These are phyloP conservation scores for Melanargia galathea DNA, from an alignment of 2,888 invertebrate species.

Conservation along the genomic window DNA sequence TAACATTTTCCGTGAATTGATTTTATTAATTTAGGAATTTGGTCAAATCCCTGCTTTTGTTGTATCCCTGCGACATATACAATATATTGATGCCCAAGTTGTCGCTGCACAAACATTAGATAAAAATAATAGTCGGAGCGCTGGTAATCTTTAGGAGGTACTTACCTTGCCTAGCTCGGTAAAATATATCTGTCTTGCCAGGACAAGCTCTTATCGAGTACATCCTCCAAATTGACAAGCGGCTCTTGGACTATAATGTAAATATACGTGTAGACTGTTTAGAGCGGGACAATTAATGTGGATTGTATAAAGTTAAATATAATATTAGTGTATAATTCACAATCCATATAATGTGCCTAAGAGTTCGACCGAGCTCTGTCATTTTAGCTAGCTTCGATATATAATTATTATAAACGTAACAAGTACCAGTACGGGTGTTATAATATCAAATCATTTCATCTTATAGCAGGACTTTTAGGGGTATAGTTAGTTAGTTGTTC, in stretches of 20 bases:
- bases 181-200: not conserved
- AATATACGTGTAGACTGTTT: constrained; percentile 54
- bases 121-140: constrained; percentile 33
- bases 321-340: constrained; percentile 46
- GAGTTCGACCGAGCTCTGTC: constrained; percentile 60
- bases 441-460: constrained; percentile 41
- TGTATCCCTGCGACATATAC: constrained; percentile 19
- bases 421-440: constrained; percentile 36
- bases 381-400: constrained; percentile 58
- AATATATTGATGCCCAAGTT: constrained; percentile 34
- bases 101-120: constrained; percentile 45
- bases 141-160: not conserved
- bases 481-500: constrained; percentile 45
- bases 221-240: not conserved
- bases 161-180: not conserved
- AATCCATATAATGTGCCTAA: constrained; percentile 73
- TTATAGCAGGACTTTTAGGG: constrained; percentile 38
- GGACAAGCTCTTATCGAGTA: not conserved
- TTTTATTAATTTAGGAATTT: too few relatives aligned
- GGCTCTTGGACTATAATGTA: constrained; percentile 49
- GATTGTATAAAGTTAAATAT: constrained; percentile 38
- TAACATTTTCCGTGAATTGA: too few relatives aligned
- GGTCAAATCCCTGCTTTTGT: too few relatives aligned
- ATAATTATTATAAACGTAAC: constrained; percentile 45
- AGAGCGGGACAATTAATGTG: constrained; percentile 70